A percentile compares a stretch with the other conserved stretches of the same genome.
phyloP scores from a whole-genome alignment of 2,113 vertebrate genomes.

The Otocyon megalotis region DNA sequence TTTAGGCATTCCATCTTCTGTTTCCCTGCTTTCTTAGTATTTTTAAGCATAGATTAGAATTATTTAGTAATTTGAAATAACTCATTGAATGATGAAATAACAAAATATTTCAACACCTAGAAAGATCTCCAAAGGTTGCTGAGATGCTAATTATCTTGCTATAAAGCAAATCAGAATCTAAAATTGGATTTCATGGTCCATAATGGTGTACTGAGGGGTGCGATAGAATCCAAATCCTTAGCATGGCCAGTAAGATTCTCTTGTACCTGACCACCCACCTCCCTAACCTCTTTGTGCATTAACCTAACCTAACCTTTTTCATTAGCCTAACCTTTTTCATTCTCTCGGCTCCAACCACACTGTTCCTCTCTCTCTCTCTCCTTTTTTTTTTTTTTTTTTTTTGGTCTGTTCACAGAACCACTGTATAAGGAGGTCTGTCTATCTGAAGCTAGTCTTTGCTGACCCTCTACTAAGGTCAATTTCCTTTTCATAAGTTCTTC shows the following conservation, averaged over 20 bases:
- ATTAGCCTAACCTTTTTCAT: not conserved
- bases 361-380: not conserved
- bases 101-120: not conserved
- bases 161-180: not conserved
- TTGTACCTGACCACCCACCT: not conserved
- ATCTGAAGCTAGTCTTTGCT: not conserved
- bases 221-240: not conserved
- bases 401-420: not conserved
- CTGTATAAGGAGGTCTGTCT: too few species aligned
- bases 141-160: not conserved
- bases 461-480: not conserved
- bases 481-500: not conserved
- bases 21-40: not conserved
- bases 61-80: not conserved
- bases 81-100: not conserved
- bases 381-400: fast-evolving
- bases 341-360: not conserved
- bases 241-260: not conserved
- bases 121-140: not conserved
- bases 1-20: not conserved
- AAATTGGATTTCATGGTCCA: not conserved
- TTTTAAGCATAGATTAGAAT: not conserved
- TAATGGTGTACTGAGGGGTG: not conserved
- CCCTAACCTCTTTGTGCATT: not conserved
- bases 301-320: not conserved